Evolutionary conservation across 2,888 invertebrate genomes (phyloP).

Genomic region (Poecilobothrus nobilitatus): DNA sequence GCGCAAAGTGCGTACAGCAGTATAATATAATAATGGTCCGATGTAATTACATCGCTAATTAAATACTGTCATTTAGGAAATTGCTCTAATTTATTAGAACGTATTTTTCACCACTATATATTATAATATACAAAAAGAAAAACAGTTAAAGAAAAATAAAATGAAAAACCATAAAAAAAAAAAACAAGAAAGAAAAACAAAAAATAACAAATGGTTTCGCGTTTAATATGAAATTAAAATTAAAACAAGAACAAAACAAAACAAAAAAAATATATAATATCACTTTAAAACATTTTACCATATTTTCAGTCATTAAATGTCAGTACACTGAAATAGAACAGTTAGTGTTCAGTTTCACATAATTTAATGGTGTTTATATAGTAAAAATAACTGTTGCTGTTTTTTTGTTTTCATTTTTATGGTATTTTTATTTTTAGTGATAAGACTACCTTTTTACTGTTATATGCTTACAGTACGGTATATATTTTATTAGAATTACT

Average conservation of each 20-base stretch:
- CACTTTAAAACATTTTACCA: background rate
- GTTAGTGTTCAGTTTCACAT: background rate
- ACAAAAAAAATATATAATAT: background rate
- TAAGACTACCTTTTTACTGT: too few relatives aligned
- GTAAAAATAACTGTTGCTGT: too few relatives aligned
- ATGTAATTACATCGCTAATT: slow-evolving; percentile 7
- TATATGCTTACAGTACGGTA: too few relatives aligned
- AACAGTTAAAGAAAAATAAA: background rate
- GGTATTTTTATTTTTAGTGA: too few relatives aligned
- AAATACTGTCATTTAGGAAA: slow-evolving; percentile 9
- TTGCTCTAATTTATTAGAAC: background rate
- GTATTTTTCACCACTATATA: slow-evolving; percentile 3
- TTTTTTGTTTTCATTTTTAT: too few relatives aligned
- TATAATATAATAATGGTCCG: background rate
- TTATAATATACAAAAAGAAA: background rate
- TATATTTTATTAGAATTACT: too few relatives aligned
- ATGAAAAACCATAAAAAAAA: background rate
- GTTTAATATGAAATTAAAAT: background rate
- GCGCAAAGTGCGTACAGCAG: background rate
- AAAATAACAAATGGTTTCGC: background rate
- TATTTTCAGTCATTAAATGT: background rate
- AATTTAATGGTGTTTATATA: background rate
- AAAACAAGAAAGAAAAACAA: background rate
- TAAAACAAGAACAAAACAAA: background rate
- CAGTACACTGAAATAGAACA: background rate